Evolutionary conservation across 1,140 invertebrate species (phyloP), one percentile per base, ranked within the genome.

Genomic region (Notospermus geniculatus): DNA sequence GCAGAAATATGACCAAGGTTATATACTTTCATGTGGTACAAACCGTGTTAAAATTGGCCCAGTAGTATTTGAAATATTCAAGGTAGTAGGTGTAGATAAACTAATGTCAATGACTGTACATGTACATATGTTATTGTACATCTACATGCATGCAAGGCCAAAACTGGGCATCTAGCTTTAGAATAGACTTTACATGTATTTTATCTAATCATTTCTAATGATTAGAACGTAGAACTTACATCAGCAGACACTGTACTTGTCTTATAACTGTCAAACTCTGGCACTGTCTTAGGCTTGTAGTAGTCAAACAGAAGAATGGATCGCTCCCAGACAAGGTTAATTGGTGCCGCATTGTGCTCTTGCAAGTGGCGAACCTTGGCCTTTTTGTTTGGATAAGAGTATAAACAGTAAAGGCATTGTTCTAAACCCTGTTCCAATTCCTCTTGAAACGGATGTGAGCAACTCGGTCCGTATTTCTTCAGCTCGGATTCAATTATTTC

Each of bases 381-480:
- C 72, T 88, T 90, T 77, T 89, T 92, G 63, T 86, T 86, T 0
- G 91, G 90, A 83, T 94, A 90, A 23, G 88, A 88, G 78, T 91
- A 96, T 1, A 97, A 80, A 78, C 93, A 97, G 76, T 87, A 93
- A 54, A 95, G 88, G 69, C 90, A 89, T 78, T 97, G 93, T 70
- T 95, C 92, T 60, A 95, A 81, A 58, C 89, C 87, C 59, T 89
- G 87, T 46, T 85, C 84, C 2, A 93, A 80, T 7, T 83, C 69
- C 83, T 80, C 68, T n/a, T 84, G 80, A 32, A 84, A 87, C 7
- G 70, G 64, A 25, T 66, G 63, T 17, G 69, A 45, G 2, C 56
- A 57, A 28, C 62, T 69, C 19, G 28, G 46, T 29, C 46, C 25
- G 4, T 29, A 28, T 19, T 63, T 58, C 27, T 70, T 57, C 23